phyloP scores from a whole-genome alignment of 1,140 invertebrate genomes.

The Aplysia californica region DNA sequence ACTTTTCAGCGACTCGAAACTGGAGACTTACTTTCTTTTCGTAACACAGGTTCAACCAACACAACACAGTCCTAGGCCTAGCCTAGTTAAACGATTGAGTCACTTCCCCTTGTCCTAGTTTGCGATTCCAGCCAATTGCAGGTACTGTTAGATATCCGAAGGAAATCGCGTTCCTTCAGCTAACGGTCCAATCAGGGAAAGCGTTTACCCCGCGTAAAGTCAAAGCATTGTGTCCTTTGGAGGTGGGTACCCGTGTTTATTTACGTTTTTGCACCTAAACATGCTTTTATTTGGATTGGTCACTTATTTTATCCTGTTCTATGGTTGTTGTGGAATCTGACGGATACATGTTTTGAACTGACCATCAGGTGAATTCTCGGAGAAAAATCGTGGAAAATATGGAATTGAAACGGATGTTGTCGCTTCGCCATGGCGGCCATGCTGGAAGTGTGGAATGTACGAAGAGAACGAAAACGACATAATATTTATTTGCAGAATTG shows the following conservation, averaged over 20 bases:
- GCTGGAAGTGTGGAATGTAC: not conserved
- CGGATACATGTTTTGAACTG: not conserved
- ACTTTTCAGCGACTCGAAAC: too few species aligned
- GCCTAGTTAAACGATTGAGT: too few species aligned
- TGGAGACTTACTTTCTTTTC: too few species aligned
- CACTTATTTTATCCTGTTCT: constrained; percentile 11
- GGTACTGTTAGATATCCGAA: constrained; percentile 14
- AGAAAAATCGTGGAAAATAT: constrained; percentile 14
- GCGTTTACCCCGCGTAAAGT: constrained; percentile 54
- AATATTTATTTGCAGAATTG: too few species aligned
- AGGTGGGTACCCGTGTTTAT: constrained; percentile 42
- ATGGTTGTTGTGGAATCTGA: not conserved
- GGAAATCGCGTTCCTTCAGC: constrained; percentile 22
- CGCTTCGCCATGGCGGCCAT: constrained; percentile 22
- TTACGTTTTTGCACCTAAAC: not conserved
- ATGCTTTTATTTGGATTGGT: not conserved
- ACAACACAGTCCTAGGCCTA: too few species aligned
- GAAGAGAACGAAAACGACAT: not conserved
- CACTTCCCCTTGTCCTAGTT: too few species aligned
- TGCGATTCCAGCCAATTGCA: constrained; percentile 12
- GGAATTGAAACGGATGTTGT: not conserved
- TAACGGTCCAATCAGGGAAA: constrained; percentile 44
- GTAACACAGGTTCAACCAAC: too few species aligned
- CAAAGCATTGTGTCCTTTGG: constrained; percentile 50
- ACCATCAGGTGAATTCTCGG: not conserved